Base-by-base conservation (phyloP, 2,888 invertebrate genomes). In the Machimus atricapillus region DNA sequence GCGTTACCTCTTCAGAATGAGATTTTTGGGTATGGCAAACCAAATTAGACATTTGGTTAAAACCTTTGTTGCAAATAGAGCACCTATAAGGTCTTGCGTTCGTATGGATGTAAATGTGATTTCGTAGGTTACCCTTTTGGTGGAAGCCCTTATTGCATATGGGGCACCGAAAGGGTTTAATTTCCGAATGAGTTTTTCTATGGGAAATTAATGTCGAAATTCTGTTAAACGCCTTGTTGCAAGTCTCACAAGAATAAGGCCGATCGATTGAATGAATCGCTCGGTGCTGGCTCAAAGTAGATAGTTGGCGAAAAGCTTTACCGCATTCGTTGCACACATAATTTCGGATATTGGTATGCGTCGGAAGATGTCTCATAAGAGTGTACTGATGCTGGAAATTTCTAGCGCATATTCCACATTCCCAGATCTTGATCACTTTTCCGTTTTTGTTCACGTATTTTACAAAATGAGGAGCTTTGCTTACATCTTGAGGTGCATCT, bases 161-260 rank as follows among this genome's bases (percentile, higher is more conserved):
- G 90, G 95, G 94, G 90, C 96, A 96, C 88, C 94, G 94, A 92
- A 96, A 96, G 0, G 96, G 96, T 90, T 96, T 96, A 88, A 95
- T 93, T 78, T 95, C 94, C 12, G 95, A 95, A 91, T 96, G 96
- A 6, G 96, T 96, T 93, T 96, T 96, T 88, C 95, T 94, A 90
- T 96, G 96, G 14, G 96, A 96, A 90, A 96, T 96, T 88, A 96
- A 92, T n/a, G 96, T 96, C 12, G 96, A 96, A 3, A 96, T 95
- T 85, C 96, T 94, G 92, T 96, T 96, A 92, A 96, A 96, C 2
- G 95, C 96, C 92, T 96, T 96, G 90, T 94, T 94, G 92, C 96
- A 96, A 9, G 95, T 94, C 92, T 96, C 96, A 90, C 96, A 96
- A 82, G 95, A 93, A 90, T 96, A 96, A 0, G 96, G 96, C 74